Evolutionary conservation across 2,113 vertebrate species (phyloP).

Genomic region (Chrysochloris asiatica): DNA sequence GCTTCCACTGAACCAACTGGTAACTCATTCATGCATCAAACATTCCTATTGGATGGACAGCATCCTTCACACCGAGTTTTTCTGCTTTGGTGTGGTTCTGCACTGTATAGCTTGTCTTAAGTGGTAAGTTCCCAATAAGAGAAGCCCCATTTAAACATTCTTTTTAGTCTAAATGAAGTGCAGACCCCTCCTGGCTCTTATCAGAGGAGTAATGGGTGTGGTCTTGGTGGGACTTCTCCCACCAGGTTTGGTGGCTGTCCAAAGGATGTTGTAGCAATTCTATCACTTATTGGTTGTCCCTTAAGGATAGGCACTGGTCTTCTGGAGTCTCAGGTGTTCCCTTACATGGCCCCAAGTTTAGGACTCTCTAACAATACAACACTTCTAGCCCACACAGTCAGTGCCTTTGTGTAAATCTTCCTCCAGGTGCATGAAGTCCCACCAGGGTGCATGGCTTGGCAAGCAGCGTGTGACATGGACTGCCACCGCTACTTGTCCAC

Average conservation of each 20-base stretch:
- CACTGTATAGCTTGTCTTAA: background rate
- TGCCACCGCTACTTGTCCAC: background rate
- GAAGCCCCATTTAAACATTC: background rate
- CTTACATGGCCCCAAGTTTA: background rate
- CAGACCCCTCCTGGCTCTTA: background rate
- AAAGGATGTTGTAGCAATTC: background rate
- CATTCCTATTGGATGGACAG: background rate
- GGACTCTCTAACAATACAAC: background rate
- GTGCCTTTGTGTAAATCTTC: background rate
- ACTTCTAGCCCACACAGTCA: background rate
- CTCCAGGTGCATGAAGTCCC: background rate
- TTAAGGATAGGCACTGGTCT: background rate
- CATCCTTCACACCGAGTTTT: background rate
- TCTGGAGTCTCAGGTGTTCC: background rate
- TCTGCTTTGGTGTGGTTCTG: background rate
- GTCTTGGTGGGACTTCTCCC: accelerated
- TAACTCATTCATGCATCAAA: background rate
- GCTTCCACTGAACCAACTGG: background rate
- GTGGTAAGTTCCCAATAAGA: background rate
- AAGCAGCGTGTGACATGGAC: background rate
- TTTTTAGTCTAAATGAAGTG: background rate
- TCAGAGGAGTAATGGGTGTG: background rate
- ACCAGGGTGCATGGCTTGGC: background rate
- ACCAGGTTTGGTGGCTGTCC: background rate
- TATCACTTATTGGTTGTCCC: background rate